Evolutionary conservation across 2,888 invertebrate species (phyloP).

Genomic region (Trachelus troglodyta): DNA sequence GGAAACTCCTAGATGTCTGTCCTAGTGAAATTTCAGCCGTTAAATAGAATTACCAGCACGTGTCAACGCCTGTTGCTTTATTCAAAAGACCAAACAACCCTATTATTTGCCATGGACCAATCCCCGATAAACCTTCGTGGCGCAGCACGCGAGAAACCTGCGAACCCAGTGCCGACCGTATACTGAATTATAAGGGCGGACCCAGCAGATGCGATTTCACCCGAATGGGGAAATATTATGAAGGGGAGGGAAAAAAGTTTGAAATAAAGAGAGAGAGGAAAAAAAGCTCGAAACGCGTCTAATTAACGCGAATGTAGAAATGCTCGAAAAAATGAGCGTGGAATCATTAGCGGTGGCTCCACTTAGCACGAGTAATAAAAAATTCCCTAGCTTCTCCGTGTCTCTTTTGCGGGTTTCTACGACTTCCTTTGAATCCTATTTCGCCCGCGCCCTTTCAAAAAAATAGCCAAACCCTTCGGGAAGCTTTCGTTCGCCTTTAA

Average conservation of each 20-base stretch:
- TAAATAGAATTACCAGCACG: not conserved
- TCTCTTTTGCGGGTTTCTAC: not conserved
- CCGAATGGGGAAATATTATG: not conserved
- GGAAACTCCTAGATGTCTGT: not conserved
- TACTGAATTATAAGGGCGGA: too few relatives aligned
- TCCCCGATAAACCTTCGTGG: not conserved
- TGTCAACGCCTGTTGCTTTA: not conserved
- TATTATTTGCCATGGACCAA: not conserved
- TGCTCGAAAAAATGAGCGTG: slow-evolving; percentile 14
- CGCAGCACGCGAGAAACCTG: not conserved
- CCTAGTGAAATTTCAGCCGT: not conserved
- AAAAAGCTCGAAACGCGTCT: slow-evolving; percentile 9
- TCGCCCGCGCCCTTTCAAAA: not conserved
- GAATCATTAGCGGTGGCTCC: slow-evolving; percentile 16
- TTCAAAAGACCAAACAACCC: not conserved
- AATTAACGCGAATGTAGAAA: slow-evolving; percentile 8
- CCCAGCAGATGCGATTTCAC: not conserved
- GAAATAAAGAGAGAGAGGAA: not conserved
- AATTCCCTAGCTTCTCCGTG: not conserved
- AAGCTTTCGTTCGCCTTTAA: not conserved
- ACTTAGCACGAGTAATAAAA: not conserved
- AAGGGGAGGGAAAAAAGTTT: not conserved
- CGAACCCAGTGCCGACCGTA: not conserved
- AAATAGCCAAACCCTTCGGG: not conserved
- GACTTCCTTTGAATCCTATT: not conserved